These are phyloP conservation scores for Periphyllus acericola DNA, from an alignment of 2,888 invertebrate species.

Conservation along the genomic window DNA sequence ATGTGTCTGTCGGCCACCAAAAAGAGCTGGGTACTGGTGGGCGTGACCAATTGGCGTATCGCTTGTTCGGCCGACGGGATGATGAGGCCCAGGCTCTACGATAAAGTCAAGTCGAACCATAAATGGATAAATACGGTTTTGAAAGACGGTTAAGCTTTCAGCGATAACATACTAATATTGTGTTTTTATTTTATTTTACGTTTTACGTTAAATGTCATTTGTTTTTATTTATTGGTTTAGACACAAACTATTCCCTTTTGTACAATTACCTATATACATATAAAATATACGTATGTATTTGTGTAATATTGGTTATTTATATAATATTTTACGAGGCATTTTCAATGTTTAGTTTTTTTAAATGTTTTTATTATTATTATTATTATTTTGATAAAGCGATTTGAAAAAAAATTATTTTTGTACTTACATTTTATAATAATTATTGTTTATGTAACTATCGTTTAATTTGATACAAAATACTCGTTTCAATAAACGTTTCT, in stretches of 20 bases:
- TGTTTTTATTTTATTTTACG: background rate
- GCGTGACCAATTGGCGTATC: slow-evolving; percentile 86
- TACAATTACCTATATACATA: background rate
- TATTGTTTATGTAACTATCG: too few species aligned
- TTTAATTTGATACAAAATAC: too few species aligned
- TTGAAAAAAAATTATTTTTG: too few species aligned
- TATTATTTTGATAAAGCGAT: too few species aligned
- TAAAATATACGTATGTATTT: background rate
- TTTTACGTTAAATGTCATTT: slow-evolving; percentile 11
- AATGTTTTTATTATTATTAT: too few species aligned
- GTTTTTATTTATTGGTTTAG: slow-evolving; percentile 34
- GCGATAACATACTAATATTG: too few species aligned
- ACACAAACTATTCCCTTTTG: background rate
- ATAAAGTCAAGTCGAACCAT: slow-evolving; percentile 82
- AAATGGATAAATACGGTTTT: slow-evolving; percentile 87
- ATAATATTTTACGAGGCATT: background rate
- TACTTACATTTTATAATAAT: too few species aligned
- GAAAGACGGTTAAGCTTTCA: slow-evolving; percentile 67
- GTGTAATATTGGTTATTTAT: background rate
- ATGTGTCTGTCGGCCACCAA: slow-evolving; percentile 79
- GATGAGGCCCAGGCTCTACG: slow-evolving; percentile 84
- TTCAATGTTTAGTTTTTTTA: too few species aligned
- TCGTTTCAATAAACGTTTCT: too few species aligned
- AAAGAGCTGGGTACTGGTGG: slow-evolving; percentile 81
- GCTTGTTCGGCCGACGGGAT: slow-evolving; percentile 79